Conservation (phyloP, 2,113 vertebrate genomes). For the Orientallactaga bullata region DNA sequence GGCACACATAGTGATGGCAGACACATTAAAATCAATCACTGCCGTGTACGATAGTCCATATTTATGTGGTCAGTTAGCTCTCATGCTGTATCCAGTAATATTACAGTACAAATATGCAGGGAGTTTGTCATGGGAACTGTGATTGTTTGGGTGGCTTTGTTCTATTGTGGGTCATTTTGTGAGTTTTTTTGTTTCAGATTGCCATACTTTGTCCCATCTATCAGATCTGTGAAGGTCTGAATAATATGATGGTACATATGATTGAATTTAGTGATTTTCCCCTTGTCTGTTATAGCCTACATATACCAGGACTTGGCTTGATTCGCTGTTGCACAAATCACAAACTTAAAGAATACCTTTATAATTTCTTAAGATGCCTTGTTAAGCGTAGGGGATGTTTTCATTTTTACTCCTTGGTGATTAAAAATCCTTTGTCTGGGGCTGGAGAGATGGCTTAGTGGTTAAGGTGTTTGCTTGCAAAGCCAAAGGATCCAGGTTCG, state of each 20-base stretch:
- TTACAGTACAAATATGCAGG: not conserved
- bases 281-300: not conserved
- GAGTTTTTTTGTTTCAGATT: not conserved
- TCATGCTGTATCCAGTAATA: not conserved
- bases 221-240: not conserved
- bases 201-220: not conserved
- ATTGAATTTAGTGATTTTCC: not conserved
- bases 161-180: not conserved
- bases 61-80: not conserved
- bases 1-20: not conserved
- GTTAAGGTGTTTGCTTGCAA: too few relatives aligned
- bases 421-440: not conserved
- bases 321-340: not conserved
- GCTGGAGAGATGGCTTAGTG: too few relatives aligned
- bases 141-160: not conserved
- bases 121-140: not conserved
- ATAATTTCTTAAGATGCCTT: not conserved
- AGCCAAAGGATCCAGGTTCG: too few relatives aligned
- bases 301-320: not conserved
- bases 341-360: not conserved
- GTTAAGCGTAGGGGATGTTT: not conserved
- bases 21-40: not conserved
- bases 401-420: constrained; percentile 21
- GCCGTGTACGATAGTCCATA: not conserved
- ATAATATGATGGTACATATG: not conserved